Conservation (phyloP, 2,797 vertebrate species). For the Arnoldichthys spilopterus region DNA sequence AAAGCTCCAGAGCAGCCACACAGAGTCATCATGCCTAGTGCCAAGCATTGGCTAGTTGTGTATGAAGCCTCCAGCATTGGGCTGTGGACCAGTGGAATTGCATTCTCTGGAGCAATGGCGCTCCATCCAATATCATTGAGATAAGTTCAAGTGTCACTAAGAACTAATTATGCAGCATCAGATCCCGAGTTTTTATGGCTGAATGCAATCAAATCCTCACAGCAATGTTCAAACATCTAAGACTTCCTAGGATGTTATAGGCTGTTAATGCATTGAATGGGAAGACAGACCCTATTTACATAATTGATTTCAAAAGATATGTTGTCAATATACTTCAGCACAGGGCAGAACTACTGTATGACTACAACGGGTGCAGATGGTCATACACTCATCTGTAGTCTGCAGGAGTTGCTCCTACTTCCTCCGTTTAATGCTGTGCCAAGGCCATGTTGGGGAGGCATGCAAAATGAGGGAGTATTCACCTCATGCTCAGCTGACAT, state of each 20-base stretch:
- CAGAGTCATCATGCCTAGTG: too few species aligned
- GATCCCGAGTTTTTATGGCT: background rate
- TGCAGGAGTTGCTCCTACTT: slow-evolving; percentile 33
- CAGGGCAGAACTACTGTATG: slow-evolving; percentile 20
- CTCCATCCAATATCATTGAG: background rate
- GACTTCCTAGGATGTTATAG: background rate
- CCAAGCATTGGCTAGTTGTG: too few species aligned
- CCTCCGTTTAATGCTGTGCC: slow-evolving; percentile 47
- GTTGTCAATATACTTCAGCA: background rate
- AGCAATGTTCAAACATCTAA: background rate
- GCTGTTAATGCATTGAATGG: background rate
- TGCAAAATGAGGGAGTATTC: slow-evolving; percentile 22
- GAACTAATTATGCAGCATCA: background rate
- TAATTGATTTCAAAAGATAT: background rate
- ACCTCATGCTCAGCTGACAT: slow-evolving; percentile 17
- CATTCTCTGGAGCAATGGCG: background rate
- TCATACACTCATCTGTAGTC: slow-evolving; percentile 53
- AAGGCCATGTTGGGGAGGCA: slow-evolving; percentile 30
- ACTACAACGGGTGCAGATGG: slow-evolving; percentile 48
- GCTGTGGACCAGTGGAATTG: background rate
- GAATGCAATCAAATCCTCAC: background rate
- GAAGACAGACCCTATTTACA: background rate
- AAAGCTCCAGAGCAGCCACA: too few species aligned
- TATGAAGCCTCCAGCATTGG: too few species aligned
- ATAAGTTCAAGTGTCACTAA: too few species aligned